A percentile compares a stretch with the other conserved stretches of the same genome.
phyloP scores from a whole-genome alignment of 2,113 vertebrate species.

The Mesitornis unicolor region DNA sequence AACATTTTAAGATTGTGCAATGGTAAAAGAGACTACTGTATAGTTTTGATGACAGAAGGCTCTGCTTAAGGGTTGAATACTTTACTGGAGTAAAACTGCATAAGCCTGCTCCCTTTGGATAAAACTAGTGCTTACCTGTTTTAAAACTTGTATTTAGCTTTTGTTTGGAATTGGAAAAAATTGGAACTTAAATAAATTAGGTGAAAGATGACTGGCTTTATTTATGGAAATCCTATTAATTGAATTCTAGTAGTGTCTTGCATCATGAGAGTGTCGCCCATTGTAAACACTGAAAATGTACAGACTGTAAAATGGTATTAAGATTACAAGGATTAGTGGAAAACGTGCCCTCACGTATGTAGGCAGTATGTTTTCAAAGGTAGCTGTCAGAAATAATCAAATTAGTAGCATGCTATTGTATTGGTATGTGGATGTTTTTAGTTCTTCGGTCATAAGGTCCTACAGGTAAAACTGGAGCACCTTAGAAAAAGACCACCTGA shows the following conservation, averaged over 20 bases:
- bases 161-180: constrained; percentile 82
- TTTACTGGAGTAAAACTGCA: constrained; percentile 83
- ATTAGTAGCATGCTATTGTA: neutral
- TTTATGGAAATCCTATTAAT: neutral
- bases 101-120: constrained; percentile 84
- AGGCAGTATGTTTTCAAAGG: neutral
- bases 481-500: neutral
- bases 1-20: constrained; percentile 80
- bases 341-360: neutral
- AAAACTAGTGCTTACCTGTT: constrained; percentile 81
- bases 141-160: constrained; percentile 85
- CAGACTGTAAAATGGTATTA: neutral
- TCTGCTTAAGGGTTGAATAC: constrained; percentile 81
- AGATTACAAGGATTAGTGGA: neutral
- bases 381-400: neutral
- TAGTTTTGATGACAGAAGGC: constrained; percentile 77
- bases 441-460: neutral
- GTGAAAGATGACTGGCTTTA: constrained; percentile 67
- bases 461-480: neutral
- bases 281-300: neutral
- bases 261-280: neutral
- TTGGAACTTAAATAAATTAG: constrained; percentile 82
- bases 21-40: constrained; percentile 84
- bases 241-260: neutral
- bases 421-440: neutral